Evolutionary conservation across 2,113 vertebrate genomes (phyloP).

Genomic region (Limnothrissa miodon): DNA sequence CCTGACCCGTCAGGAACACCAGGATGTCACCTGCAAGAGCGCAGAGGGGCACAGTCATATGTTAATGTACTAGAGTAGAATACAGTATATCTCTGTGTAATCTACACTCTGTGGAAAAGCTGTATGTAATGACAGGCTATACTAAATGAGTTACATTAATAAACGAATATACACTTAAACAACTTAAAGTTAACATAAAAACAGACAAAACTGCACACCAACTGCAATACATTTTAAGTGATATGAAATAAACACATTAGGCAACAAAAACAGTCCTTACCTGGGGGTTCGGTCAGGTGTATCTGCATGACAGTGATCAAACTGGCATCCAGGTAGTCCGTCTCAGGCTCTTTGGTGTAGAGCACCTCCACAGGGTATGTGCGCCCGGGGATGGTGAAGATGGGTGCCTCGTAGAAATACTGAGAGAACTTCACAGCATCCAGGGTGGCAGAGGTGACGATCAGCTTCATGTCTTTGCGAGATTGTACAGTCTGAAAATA

Average conservation of each 20-base stretch:
- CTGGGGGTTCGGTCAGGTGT: conserved; percentile 92
- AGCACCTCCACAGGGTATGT: conserved; percentile 95
- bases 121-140: too few relatives aligned
- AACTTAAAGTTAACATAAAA: too few relatives aligned
- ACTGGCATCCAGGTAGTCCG: conserved; percentile 93
- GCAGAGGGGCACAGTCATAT: background rate
- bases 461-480: conserved; percentile 94
- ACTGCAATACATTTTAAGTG: background rate
- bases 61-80: too few relatives aligned
- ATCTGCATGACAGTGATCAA: conserved; percentile 98
- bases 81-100: too few relatives aligned
- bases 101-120: too few relatives aligned
- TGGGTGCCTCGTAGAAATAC: conserved; percentile 98
- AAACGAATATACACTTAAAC: too few relatives aligned
- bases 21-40: conserved; percentile 82
- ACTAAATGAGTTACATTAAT: too few relatives aligned
- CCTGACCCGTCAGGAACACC: conserved; percentile 94
- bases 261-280: conserved; percentile 55
- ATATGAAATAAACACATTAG: background rate
- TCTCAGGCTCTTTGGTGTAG: conserved; percentile 95
- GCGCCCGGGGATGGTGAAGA: conserved; percentile 96
- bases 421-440: conserved; percentile 98
- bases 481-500: conserved; percentile 87
- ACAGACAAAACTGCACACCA: too few relatives aligned
- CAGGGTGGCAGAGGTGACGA: conserved; percentile 93